Conservation (phyloP, 1,140 invertebrate genomes). For the Spodoptera litura region DNA sequence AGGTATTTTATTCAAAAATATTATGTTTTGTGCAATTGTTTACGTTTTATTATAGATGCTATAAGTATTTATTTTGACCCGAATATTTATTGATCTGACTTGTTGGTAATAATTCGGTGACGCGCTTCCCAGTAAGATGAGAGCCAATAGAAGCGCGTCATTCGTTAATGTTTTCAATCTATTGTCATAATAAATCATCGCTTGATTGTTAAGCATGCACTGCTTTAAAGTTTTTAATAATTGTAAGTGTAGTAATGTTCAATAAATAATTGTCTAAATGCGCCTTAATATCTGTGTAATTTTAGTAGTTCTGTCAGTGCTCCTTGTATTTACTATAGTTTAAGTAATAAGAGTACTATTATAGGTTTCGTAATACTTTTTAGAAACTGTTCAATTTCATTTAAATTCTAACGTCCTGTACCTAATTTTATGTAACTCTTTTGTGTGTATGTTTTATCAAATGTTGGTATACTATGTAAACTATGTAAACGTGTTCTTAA, state of each 20-base stretch:
- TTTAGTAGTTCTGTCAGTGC: constrained; percentile 57
- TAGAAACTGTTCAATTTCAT: constrained; percentile 33
- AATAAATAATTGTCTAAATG: constrained; percentile 63
- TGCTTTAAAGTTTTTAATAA: constrained; percentile 58
- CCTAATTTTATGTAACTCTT: constrained; percentile 34
- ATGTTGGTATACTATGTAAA: constrained; percentile 37
- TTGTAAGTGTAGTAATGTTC: constrained; percentile 60
- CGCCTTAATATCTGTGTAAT: constrained; percentile 66
- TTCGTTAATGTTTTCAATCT: constrained; percentile 43
- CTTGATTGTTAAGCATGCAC: constrained; percentile 63
- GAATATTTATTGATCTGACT: constrained; percentile 33
- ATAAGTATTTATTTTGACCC: constrained; percentile 1
- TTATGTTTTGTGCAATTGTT: constrained; percentile 1
- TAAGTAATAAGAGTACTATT: constrained; percentile 48
- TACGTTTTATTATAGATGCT: neutral
- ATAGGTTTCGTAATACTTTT: constrained; percentile 29
- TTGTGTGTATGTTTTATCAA: constrained; percentile 30
- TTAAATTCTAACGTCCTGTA: constrained; percentile 17
- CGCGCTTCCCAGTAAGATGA: neutral
- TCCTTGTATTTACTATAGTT: constrained; percentile 49
- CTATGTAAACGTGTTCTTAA: constrained; percentile 35
- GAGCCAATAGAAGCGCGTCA: constrained; percentile 21
- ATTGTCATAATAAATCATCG: constrained; percentile 50
- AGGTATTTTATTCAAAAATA: constrained; percentile 9
- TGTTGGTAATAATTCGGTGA: constrained; percentile 16